phyloP scores from a whole-genome alignment of 1,140 invertebrate genomes.

The Cotesia typhae region DNA sequence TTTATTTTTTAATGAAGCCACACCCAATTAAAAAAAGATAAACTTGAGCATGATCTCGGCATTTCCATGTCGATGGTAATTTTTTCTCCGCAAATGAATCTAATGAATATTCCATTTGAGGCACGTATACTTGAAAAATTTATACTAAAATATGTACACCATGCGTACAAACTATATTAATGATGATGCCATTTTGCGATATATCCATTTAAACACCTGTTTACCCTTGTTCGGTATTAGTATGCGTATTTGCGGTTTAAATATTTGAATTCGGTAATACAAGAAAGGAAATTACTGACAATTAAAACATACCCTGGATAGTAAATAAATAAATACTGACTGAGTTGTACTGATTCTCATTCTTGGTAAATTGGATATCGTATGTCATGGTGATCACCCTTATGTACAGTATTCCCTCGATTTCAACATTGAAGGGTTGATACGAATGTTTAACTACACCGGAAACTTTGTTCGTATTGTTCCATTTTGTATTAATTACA shows the following conservation, averaged over 20 bases:
- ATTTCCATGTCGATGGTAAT: conserved; percentile 8
- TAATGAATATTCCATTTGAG: conserved; percentile 19
- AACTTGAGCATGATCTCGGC: too few species aligned
- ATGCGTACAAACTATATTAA: too few species aligned
- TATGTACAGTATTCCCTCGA: conserved; percentile 28
- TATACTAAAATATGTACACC: not conserved
- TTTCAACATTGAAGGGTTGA: conserved; percentile 23
- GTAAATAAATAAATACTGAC: conserved; percentile 29
- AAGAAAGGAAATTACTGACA: too few species aligned
- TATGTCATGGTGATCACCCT: conserved; percentile 38
- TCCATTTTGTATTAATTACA: conserved; percentile 27
- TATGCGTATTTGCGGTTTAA: not conserved
- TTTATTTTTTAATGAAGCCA: too few species aligned
- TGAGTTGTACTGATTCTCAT: conserved; percentile 31
- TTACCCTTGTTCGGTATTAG: too few species aligned
- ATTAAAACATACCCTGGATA: not conserved
- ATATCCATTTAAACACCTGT: too few species aligned
- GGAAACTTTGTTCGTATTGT: conserved; percentile 26
- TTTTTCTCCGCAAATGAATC: not conserved
- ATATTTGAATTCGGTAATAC: conserved; percentile 20
- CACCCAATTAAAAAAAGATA: too few species aligned
- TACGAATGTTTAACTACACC: conserved; percentile 35
- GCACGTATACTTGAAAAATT: too few species aligned
- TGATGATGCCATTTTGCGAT: too few species aligned
- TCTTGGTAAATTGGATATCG: conserved; percentile 35